Base-by-base conservation (phyloP, 64 coral and sea anemone genomes). In the Astreopora myriophthalma region DNA sequence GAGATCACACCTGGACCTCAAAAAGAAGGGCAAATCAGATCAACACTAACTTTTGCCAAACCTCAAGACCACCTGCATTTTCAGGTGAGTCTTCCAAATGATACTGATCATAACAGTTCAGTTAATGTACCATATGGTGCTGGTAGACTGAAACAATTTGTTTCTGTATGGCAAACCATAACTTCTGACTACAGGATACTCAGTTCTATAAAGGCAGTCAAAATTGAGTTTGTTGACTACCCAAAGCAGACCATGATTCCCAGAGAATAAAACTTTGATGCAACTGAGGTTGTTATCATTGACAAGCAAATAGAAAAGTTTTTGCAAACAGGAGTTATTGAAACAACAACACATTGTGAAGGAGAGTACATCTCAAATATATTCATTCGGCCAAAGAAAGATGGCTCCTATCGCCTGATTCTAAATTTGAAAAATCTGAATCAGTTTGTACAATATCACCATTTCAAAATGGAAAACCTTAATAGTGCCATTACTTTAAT, bases 381-480 rank as follows among this genome's bases (percentile, higher is more conserved):
- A n/a, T n/a, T n/a, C n/a, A n/a, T n/a, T n/a, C n/a, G n/a, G n/a
- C n/a, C n/a, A n/a, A n/a, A n/a, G n/a, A n/a, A n/a, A n/a, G n/a
- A n/a, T n/a, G n/a, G n/a, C n/a, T n/a, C n/a, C n/a, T n/a, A n/a
- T n/a, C n/a, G n/a, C n/a, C n/a, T n/a, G n/a, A n/a, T n/a, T n/a
- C n/a, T n/a, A n/a, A n/a, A n/a, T n/a, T n/a, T n/a, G n/a, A n/a
- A n/a, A n/a, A 20, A 42, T 27, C 55, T 92, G 62, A 92, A 86
- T 79, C 7, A 92, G 49, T 92, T 66, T 40, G 49, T 92, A 12
- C 29, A 92, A 79, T 92, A 86, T 39, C 73, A 86, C 30, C 90
- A 92, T 86, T 92, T 76, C 28, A 92, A 92, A 73, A 93, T 79
- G 74, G 84, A 88, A 63, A 81, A 80, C 35, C 68, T 88, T 64